phyloP scores from a whole-genome alignment of 2,113 vertebrate species.

The Eptatretus burgeri region DNA sequence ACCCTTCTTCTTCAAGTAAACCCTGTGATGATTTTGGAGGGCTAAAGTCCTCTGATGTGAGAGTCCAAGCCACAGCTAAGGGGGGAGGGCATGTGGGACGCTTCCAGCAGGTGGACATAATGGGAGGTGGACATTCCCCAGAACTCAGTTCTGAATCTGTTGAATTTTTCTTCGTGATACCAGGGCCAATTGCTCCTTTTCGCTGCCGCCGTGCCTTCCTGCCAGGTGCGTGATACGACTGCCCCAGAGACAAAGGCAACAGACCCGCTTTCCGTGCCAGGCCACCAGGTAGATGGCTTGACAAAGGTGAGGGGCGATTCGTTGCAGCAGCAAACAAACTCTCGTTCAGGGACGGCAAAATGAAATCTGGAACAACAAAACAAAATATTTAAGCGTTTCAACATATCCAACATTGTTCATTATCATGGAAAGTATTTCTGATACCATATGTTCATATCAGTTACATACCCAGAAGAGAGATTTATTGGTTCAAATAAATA shows the following conservation, averaged over 20 bases:
- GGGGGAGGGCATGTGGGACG: neutral
- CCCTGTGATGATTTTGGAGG: neutral
- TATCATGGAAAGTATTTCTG: neutral
- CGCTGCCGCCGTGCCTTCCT: slow-evolving; percentile 2
- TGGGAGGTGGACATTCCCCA: neutral
- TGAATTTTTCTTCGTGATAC: neutral
- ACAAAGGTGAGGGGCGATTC: neutral
- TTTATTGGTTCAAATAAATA: neutral
- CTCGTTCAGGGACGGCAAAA: neutral
- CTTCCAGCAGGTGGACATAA: neutral
- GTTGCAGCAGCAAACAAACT: neutral
- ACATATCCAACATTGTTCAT: neutral
- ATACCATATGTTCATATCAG: neutral
- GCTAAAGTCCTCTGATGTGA: slow-evolving; percentile 3
- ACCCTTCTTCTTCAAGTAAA: neutral
- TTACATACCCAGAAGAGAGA: neutral
- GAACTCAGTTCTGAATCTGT: slow-evolving; percentile 1
- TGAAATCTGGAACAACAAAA: slow-evolving; percentile 5
- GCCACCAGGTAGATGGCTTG: neutral
- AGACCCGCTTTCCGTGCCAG: neutral
- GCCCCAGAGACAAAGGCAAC: neutral
- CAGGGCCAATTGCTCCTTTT: slow-evolving; percentile 2
- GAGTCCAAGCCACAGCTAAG: neutral
- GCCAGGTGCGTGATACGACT: neutral
- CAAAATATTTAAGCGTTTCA: neutral